Evolutionary conservation across 2,113 vertebrate species (phyloP).

Genomic region (Blennius ocellaris): DNA sequence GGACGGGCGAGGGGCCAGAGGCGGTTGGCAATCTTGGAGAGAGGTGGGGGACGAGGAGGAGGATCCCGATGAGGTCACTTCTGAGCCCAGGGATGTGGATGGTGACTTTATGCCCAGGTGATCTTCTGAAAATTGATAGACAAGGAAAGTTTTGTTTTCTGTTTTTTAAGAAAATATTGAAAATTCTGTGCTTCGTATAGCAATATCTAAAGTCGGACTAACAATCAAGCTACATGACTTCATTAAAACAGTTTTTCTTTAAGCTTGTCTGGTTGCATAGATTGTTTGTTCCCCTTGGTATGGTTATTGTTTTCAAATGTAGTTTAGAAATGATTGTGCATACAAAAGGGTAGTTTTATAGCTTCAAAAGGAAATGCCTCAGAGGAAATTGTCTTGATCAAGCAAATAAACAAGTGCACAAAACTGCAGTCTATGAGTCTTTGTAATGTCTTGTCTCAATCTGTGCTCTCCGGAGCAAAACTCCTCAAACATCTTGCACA

Average conservation of each 20-base stretch:
- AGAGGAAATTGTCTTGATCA: conserved; percentile 55
- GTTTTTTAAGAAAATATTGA: neutral
- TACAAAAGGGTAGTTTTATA: conserved; percentile 51
- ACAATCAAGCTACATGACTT: conserved; percentile 16
- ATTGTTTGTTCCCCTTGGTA: conserved; percentile 35
- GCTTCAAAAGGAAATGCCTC: conserved; percentile 62
- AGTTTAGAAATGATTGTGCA: conserved; percentile 32
- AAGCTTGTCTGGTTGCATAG: neutral
- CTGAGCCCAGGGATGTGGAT: conserved; percentile 80
- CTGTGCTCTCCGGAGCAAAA: conserved; percentile 75
- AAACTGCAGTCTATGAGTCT: conserved; percentile 57
- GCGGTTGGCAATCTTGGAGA: conserved; percentile 83
- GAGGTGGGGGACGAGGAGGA: conserved; percentile 81
- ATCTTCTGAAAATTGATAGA: conserved; percentile 75
- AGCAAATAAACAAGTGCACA: conserved; percentile 63
- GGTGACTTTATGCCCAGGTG: conserved; percentile 83
- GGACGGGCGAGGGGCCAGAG: conserved; percentile 83
- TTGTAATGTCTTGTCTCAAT: conserved; percentile 77
- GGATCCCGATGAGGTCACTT: conserved; percentile 82
- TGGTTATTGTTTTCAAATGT: conserved; percentile 32
- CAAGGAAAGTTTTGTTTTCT: conserved; percentile 1
- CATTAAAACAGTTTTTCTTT: conserved; percentile 6
- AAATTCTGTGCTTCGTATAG: no score
- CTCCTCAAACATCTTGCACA: conserved; percentile 79
- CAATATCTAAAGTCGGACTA: neutral